Evolutionary conservation across 2,888 invertebrate species (phyloP).

Genomic region (Clepsis dumicolana): DNA sequence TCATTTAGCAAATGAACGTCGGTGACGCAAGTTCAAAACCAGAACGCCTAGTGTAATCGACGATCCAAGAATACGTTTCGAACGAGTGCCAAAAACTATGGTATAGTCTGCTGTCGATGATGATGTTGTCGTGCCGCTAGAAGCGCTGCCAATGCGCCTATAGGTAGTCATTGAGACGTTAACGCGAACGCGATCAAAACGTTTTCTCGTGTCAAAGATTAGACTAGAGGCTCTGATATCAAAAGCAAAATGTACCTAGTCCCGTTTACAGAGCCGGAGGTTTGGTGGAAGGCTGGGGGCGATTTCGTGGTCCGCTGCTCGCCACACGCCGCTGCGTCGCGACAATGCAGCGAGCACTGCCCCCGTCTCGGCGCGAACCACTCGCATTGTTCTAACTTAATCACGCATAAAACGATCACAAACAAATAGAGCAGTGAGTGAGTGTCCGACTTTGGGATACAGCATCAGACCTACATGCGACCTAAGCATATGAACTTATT

Average conservation of each 20-base stretch:
- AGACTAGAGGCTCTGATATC: background rate
- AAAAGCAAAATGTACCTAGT: background rate
- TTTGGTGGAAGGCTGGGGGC: slow-evolving; percentile 61
- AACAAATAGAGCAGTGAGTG: slow-evolving; percentile 10
- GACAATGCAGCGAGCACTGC: slow-evolving; percentile 79
- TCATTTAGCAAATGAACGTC: background rate
- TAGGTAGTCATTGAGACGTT: too few relatives aligned
- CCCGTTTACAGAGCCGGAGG: slow-evolving; percentile 44
- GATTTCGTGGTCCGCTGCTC: slow-evolving; percentile 81
- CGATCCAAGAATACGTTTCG: too few relatives aligned
- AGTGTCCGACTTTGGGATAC: background rate
- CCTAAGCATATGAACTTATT: too few relatives aligned
- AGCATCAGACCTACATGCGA: background rate
- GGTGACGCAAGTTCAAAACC: background rate
- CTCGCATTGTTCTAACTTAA: slow-evolving; percentile 73
- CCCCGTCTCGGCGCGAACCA: slow-evolving; percentile 59
- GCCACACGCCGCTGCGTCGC: slow-evolving; percentile 78
- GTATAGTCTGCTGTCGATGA: too few relatives aligned
- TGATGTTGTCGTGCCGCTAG: too few relatives aligned
- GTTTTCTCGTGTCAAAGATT: too few relatives aligned
- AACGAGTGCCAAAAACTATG: too few relatives aligned
- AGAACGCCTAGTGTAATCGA: too few relatives aligned
- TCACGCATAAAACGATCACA: slow-evolving; percentile 55
- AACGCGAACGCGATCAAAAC: too few relatives aligned
- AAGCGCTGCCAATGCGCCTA: too few relatives aligned